phyloP scores from a whole-genome alignment of 2,113 vertebrate genomes.

The Malurus alboscapulatus region DNA sequence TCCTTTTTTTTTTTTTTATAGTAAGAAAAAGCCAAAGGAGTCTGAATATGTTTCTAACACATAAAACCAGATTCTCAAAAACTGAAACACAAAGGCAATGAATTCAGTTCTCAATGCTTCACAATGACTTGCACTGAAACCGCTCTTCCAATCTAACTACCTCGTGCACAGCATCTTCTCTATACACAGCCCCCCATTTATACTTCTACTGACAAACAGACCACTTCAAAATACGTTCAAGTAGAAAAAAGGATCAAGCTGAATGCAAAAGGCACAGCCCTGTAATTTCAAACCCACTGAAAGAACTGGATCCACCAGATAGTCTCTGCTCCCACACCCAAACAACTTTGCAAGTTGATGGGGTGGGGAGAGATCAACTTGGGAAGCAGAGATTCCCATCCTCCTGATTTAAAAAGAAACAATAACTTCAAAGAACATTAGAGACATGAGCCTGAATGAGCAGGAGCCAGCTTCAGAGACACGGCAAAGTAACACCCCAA shows the following conservation, averaged over 20 bases:
- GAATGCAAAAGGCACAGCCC: not conserved
- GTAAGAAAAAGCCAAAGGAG: not conserved
- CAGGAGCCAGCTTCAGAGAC: not conserved
- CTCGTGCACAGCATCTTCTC: not conserved
- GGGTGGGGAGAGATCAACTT: constrained; percentile 24
- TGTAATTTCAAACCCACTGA: constrained; percentile 41
- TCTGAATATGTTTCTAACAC: not conserved
- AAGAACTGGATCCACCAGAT: constrained; percentile 59
- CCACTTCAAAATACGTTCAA: not conserved
- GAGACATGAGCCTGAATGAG: not conserved
- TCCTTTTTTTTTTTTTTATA: not conserved
- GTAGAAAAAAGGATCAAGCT: not conserved
- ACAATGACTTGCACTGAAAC: not conserved
- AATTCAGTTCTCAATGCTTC: not conserved
- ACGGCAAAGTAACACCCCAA: constrained; percentile 4
- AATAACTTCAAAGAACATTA: constrained; percentile 53
- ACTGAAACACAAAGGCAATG: not conserved
- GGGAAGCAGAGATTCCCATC: constrained; percentile 51
- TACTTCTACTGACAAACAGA: not conserved
- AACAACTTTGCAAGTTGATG: constrained; percentile 29
- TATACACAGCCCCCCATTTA: not conserved
- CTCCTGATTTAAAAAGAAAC: constrained; percentile 20
- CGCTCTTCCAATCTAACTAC: not conserved
- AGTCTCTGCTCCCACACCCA: constrained; percentile 48
- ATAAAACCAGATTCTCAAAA: not conserved